A percentile compares a stretch with the other conserved stretches of the same genome.
Evolutionary conservation across 2,797 vertebrate species (phyloP).

Genomic region (Hylomyscus alleni): DNA sequence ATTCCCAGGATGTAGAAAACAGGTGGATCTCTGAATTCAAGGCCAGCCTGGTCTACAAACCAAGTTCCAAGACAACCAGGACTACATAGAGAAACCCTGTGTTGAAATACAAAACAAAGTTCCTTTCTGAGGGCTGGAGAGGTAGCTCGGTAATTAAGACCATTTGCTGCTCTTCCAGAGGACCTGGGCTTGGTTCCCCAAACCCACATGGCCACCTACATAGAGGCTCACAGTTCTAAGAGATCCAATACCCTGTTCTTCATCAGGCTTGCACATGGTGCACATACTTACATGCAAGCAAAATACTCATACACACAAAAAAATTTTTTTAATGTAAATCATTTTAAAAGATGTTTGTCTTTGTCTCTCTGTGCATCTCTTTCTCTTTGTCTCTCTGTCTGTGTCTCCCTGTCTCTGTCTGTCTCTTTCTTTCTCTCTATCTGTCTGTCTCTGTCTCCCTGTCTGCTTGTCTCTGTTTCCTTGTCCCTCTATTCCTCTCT

Average conservation of each 20-base stretch:
- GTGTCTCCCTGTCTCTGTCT: background rate
- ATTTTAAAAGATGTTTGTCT: background rate
- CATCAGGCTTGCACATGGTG: background rate
- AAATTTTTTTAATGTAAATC: background rate
- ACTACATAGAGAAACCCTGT: background rate
- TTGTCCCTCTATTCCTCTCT: background rate
- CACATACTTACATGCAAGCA: background rate
- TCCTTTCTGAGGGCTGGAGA: background rate
- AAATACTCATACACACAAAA: background rate
- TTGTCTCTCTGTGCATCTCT: background rate
- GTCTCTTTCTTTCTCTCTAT: background rate
- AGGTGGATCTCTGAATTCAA: background rate
- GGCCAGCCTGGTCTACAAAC: background rate
- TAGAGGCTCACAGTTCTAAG: background rate
- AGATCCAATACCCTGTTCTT: background rate
- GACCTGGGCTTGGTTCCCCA: background rate
- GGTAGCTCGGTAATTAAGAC: background rate
- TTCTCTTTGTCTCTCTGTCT: background rate
- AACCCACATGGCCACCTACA: background rate
- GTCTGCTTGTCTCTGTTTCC: background rate
- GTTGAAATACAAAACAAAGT: background rate
- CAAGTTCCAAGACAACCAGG: background rate
- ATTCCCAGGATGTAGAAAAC: background rate
- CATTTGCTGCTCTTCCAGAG: background rate
- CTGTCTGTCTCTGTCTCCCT: accelerated